phyloP scores from a whole-genome alignment of 1,140 invertebrate genomes.

The Drosophila kanapiae region DNA sequence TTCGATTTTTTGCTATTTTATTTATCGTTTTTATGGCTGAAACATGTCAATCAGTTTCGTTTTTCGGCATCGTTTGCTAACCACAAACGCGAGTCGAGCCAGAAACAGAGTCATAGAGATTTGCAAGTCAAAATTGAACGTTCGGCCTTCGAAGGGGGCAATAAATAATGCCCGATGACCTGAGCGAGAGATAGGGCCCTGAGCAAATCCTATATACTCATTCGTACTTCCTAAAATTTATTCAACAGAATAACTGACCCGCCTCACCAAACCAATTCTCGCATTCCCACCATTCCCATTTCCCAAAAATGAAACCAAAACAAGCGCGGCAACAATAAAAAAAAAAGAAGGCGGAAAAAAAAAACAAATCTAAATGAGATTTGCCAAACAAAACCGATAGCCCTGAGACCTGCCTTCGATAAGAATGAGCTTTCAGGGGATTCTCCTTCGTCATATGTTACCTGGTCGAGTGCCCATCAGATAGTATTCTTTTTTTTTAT shows the following conservation, averaged over 20 bases:
- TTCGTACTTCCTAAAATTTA: slow-evolving; percentile 33
- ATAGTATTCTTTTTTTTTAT: neutral
- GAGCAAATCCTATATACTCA: slow-evolving; percentile 5
- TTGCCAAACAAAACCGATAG: slow-evolving; percentile 40
- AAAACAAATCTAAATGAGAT: slow-evolving; percentile 26
- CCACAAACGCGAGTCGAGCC: slow-evolving; percentile 20
- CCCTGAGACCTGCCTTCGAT: slow-evolving; percentile 36
- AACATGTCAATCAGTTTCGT: slow-evolving; percentile 60
- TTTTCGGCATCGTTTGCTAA: slow-evolving; percentile 29
- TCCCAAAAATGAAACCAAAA: slow-evolving; percentile 38
- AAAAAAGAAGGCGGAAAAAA: slow-evolving; percentile 21
- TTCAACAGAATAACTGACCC: slow-evolving; percentile 63
- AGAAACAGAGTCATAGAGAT: slow-evolving; percentile 45
- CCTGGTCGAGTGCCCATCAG: slow-evolving; percentile 20
- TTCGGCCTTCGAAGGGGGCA: slow-evolving; percentile 64
- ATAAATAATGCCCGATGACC: slow-evolving; percentile 44
- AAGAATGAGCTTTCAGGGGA: slow-evolving; percentile 32
- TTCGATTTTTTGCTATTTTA: slow-evolving; percentile 12
- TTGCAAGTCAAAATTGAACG: slow-evolving; percentile 68
- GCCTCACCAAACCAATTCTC: slow-evolving; percentile 47
- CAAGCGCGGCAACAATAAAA: slow-evolving; percentile 32
- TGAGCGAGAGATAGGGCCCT: slow-evolving; percentile 18
- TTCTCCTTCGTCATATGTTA: slow-evolving; percentile 3
- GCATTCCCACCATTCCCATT: slow-evolving; percentile 40
- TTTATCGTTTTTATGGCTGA: slow-evolving; percentile 20